phyloP scores from a whole-genome alignment of 2,113 vertebrate species.

The Microtus pennsylvanicus region DNA sequence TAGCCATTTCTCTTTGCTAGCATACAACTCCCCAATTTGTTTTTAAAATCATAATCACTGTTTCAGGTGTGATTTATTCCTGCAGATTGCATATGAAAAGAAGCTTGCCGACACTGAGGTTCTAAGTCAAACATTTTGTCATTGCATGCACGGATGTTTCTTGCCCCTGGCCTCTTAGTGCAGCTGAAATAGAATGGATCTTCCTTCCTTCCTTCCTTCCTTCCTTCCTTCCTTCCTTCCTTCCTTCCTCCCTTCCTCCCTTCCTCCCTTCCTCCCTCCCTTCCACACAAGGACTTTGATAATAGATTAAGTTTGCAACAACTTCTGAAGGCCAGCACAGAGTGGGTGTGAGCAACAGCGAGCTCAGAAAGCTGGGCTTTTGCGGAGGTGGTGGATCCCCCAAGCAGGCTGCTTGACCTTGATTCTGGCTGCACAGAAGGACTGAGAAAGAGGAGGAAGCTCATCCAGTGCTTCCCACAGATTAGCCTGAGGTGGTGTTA shows the following conservation, averaged over 20 bases:
- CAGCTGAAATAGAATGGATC: neutral
- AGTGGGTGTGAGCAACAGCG: neutral
- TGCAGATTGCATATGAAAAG: conserved; percentile 64
- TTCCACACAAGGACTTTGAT: neutral
- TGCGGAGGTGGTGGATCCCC: neutral
- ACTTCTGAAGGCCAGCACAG: neutral
- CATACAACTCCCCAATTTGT: conserved; percentile 50
- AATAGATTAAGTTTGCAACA: neutral
- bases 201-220: neutral
- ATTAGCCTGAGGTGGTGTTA: neutral
- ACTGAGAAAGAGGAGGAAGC: neutral
- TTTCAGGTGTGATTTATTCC: conserved; percentile 66
- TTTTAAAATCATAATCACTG: conserved; percentile 63
- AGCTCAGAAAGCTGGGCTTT: neutral
- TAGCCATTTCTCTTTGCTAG: neutral
- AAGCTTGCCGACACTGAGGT: neutral
- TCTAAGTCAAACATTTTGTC: conserved; percentile 52
- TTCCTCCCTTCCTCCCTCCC: neutral
- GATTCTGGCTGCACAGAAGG: neutral
- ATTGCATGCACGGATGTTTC: neutral
- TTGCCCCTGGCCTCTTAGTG: neutral
- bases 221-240: neutral
- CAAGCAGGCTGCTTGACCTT: neutral
- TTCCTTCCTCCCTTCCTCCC: neutral
- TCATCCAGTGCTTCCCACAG: neutral